Percentiles rank a stretch among this genome's conserved stretches.
phyloP scores from a whole-genome alignment of 2,888 invertebrate genomes.

The Papilio protenor region DNA sequence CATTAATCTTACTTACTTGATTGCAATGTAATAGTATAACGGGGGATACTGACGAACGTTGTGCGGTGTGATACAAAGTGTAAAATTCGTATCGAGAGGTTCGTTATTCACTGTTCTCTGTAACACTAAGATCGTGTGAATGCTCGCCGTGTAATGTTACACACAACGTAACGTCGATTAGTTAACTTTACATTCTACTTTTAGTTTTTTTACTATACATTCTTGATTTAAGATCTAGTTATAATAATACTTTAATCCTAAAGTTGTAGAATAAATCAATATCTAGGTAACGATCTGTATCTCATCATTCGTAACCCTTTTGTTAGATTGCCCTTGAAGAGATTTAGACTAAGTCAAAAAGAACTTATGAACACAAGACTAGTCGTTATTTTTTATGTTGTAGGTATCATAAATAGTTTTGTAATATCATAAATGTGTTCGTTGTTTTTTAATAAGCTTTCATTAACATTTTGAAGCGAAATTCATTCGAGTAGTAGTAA shows the following conservation, averaged over 20 bases:
- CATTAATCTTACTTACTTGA: no score
- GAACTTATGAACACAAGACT: neutral
- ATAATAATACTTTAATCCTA: neutral
- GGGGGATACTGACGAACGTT: no score
- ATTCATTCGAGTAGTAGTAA: neutral
- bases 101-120: no score
- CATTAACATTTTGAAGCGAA: constrained; percentile 4
- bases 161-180: no score
- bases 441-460: neutral
- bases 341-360: neutral
- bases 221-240: neutral
- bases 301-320: neutral
- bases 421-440: neutral
- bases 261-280: neutral
- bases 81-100: no score
- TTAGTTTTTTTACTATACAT: neutral
- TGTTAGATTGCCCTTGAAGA: neutral
- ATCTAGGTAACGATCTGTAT: neutral
- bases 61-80: no score
- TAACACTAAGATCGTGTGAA: no score
- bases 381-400: neutral
- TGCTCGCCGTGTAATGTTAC: no score
- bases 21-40: no score
- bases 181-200: no score
- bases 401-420: no score